A percentile compares a stretch with the other conserved stretches of the same genome.
Conservation (phyloP, 2,888 invertebrate species). For the Nymphalis polychloros region DNA sequence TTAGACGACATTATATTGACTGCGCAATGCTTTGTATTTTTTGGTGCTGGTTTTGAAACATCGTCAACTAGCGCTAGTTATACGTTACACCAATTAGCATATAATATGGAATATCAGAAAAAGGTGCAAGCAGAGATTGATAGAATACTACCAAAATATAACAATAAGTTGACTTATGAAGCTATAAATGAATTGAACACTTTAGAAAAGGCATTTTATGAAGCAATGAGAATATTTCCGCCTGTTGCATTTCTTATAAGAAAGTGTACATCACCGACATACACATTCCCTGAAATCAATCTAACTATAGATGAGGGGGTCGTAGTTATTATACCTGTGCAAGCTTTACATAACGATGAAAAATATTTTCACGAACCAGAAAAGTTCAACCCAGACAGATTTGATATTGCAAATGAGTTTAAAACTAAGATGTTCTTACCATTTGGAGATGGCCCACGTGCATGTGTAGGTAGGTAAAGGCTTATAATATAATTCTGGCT, state of each 20-base stretch:
- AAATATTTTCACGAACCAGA: slow-evolving; percentile 64
- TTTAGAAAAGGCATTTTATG: slow-evolving; percentile 68
- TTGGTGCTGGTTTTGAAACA: slow-evolving; percentile 79
- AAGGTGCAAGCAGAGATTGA: slow-evolving; percentile 72
- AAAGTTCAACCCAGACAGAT: slow-evolving; percentile 67
- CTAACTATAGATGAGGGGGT: slow-evolving; percentile 64
- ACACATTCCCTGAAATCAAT: slow-evolving; percentile 66
- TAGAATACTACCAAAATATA: slow-evolving; percentile 57
- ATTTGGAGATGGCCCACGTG: slow-evolving; percentile 70
- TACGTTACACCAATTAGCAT: slow-evolving; percentile 73
- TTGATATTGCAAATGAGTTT: slow-evolving; percentile 53
- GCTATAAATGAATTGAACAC: slow-evolving; percentile 69
- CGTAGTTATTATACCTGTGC: slow-evolving; percentile 63
- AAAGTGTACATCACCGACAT: slow-evolving; percentile 61
- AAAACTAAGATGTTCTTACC: slow-evolving; percentile 64
- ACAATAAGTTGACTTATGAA: slow-evolving; percentile 64
- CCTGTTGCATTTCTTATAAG: slow-evolving; percentile 66
- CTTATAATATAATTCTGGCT: not conserved
- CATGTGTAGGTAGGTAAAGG: slow-evolving; percentile 65
- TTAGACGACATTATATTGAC: slow-evolving; percentile 61
- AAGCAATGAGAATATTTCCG: slow-evolving; percentile 71
- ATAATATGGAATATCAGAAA: slow-evolving; percentile 68
- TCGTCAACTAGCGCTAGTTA: slow-evolving; percentile 77
- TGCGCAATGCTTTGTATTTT: slow-evolving; percentile 73
- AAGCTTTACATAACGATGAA: slow-evolving; percentile 67